A percentile compares a stretch with the other conserved stretches of the same genome.
phyloP scores from a whole-genome alignment of 2,888 invertebrate species.

The Abrostola triplasia region DNA sequence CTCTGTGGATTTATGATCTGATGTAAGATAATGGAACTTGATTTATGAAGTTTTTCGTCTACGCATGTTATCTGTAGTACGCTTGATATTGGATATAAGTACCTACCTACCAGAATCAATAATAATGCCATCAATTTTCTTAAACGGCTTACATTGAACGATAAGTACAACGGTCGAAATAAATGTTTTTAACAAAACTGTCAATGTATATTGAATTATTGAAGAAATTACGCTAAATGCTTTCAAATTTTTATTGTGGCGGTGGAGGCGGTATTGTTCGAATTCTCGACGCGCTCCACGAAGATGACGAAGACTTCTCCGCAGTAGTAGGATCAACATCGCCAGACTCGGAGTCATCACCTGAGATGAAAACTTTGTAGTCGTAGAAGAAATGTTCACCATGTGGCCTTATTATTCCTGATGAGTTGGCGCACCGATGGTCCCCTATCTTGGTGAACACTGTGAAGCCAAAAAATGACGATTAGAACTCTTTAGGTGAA shows the following conservation, averaged over 20 bases:
- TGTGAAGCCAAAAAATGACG: constrained; percentile 22
- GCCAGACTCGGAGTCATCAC: constrained; percentile 35
- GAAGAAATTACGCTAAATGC: background rate
- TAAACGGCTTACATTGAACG: background rate
- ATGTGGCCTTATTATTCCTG: constrained; percentile 33
- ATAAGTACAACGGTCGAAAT: background rate
- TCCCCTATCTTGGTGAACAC: constrained; percentile 69
- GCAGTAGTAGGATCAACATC: background rate
- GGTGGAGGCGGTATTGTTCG: constrained; percentile 13
- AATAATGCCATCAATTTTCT: background rate
- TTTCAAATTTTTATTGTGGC: background rate
- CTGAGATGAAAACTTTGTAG: constrained; percentile 65
- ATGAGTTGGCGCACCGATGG: constrained; percentile 68
- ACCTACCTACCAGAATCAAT: background rate
- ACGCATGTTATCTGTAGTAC: constrained; percentile 2
- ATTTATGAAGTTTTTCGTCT: constrained; percentile 56
- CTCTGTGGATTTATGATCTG: constrained; percentile 73
- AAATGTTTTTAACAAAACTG: background rate
- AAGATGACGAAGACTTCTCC: background rate
- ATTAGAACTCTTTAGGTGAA: background rate
- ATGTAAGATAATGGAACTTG: constrained; percentile 67
- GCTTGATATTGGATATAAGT: background rate
- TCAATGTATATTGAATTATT: background rate
- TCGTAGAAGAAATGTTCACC: constrained; percentile 82
- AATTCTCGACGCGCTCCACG: constrained; percentile 6